phyloP scores from a whole-genome alignment of 2,797 vertebrate species.

The Heteromormyrus szaboi region DNA sequence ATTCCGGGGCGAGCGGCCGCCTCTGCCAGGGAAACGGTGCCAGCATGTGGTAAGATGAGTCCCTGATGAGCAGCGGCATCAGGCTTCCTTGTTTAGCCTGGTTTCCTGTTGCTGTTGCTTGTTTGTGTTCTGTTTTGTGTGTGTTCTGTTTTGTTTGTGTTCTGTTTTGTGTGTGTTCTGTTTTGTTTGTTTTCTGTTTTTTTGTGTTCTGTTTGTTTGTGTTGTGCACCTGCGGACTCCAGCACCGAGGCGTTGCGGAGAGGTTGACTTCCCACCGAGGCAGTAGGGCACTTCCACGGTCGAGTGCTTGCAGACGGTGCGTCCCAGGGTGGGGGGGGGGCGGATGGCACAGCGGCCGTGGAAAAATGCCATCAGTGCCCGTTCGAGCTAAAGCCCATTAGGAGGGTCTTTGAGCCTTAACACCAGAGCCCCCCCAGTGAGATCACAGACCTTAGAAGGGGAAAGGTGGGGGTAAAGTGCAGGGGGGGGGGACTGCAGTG shows the following conservation, averaged over 20 bases:
- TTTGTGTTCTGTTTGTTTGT: neutral
- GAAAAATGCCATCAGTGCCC: neutral
- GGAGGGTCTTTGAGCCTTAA: neutral
- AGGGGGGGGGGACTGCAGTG: neutral
- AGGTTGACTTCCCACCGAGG: neutral
- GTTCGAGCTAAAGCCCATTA: conserved; percentile 12
- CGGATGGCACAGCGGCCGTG: neutral
- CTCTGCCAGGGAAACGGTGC: neutral
- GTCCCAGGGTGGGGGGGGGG: neutral
- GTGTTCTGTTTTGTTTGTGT: neutral
- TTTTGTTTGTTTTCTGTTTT: neutral
- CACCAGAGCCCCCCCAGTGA: neutral
- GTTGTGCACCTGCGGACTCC: neutral
- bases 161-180: neutral
- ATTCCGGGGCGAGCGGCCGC: neutral
- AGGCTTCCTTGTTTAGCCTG: neutral
- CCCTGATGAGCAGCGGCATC: neutral
- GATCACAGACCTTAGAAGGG: neutral
- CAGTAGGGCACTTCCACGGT: neutral
- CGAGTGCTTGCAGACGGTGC: neutral
- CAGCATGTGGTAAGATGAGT: neutral
- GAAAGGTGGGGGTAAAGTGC: neutral
- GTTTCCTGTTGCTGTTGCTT: neutral
- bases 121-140: neutral
- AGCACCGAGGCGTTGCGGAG: neutral